phyloP scores from a whole-genome alignment of 2,113 vertebrate genomes.

The Progne subis region DNA sequence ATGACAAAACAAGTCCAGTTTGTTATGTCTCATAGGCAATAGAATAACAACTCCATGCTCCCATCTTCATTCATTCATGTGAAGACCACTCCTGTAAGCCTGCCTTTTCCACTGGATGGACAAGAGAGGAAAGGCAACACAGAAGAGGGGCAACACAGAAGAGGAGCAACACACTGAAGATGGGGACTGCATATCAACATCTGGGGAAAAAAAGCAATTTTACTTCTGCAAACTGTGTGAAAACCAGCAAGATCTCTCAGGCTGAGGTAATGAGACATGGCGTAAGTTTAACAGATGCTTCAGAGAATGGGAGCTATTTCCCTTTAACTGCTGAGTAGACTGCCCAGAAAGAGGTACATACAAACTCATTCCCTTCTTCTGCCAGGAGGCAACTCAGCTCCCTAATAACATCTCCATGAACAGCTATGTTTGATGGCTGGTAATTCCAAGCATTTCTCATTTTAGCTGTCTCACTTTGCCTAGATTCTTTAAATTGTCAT shows the following conservation, averaged over 20 bases:
- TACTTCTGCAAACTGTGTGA: not conserved
- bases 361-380: not conserved
- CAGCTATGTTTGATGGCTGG: not conserved
- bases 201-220: not conserved
- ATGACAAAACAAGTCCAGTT: not conserved
- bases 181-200: not conserved
- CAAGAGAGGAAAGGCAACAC: not conserved
- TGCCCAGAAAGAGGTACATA: not conserved
- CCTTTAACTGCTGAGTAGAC: not conserved
- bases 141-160: not conserved
- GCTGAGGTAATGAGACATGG: not conserved
- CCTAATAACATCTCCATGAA: not conserved
- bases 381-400: not conserved
- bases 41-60: not conserved
- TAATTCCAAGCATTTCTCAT: not conserved
- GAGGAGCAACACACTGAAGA: not conserved
- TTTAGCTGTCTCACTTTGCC: not conserved
- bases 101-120: not conserved
- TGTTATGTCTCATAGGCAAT: not conserved
- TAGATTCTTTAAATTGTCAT: not conserved
- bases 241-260: not conserved
- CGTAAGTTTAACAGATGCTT: not conserved
- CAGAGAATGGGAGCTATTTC: not conserved
- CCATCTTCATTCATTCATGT: not conserved
- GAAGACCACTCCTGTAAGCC: rapidly evolving